Conservation (phyloP, 2,113 vertebrate species). For the Nannospalax galili region DNA sequence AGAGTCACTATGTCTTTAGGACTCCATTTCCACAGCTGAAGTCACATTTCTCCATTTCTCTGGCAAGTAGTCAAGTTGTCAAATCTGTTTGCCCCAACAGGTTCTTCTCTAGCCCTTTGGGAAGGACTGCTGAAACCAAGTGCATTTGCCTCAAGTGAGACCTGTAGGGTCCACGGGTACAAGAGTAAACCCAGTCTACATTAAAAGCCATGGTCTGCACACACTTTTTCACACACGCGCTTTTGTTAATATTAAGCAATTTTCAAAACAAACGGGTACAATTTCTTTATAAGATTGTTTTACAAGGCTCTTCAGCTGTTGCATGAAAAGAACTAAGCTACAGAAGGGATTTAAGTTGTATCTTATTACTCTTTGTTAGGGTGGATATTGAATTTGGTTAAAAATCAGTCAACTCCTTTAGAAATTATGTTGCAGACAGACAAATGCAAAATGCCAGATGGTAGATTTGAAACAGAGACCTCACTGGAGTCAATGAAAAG, state of each 20-base stretch:
- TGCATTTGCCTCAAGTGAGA: background rate
- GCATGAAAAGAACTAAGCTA: constrained; percentile 50
- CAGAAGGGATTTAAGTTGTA: constrained; percentile 62
- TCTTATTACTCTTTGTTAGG: constrained; percentile 70
- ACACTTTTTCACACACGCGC: background rate
- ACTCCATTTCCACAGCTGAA: background rate
- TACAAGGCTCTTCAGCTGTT: constrained; percentile 64
- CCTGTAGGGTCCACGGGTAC: background rate
- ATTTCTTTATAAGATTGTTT: constrained; percentile 60
- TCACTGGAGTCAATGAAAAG: constrained; percentile 77
- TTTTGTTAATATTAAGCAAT: constrained; percentile 64
- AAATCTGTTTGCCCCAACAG: constrained; percentile 1
- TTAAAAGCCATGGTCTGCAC: background rate
- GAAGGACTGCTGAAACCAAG: background rate
- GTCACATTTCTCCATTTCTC: background rate
- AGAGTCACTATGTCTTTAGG: background rate
- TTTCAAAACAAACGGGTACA: constrained; percentile 39
- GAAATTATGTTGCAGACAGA: constrained; percentile 75
- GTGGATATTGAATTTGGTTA: constrained; percentile 73
- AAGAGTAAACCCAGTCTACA: constrained; percentile 19
- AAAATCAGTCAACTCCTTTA: constrained; percentile 74
- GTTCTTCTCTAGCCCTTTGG: background rate
- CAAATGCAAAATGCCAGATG: constrained; percentile 74
- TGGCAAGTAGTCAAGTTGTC: constrained; percentile 30
- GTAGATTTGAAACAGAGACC: constrained; percentile 62